These are phyloP conservation scores for Apodemus sylvaticus DNA, from an alignment of 2,113 vertebrate species.

Conservation along the genomic window DNA sequence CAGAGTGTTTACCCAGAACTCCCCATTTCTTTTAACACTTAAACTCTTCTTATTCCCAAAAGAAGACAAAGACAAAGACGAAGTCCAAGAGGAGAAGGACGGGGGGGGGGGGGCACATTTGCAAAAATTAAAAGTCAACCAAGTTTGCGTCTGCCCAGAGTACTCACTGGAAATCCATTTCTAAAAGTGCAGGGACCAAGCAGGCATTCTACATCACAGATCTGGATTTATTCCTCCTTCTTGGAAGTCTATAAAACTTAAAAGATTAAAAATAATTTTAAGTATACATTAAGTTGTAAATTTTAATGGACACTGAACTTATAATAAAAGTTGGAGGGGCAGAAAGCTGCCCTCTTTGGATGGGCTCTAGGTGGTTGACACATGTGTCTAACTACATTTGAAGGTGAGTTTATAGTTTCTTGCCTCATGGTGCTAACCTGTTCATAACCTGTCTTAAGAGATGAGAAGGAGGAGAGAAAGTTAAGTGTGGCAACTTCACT, in stretches of 20 bases:
- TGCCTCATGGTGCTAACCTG: neutral
- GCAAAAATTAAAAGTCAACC: neutral
- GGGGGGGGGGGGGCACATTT: neutral
- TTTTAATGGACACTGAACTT: neutral
- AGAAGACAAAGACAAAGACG: neutral
- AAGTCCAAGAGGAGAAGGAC: neutral
- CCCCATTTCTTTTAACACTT: neutral
- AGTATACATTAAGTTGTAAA: neutral
- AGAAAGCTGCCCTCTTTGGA: neutral
- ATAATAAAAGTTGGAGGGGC: neutral
- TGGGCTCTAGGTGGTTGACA: neutral
- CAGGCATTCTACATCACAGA: neutral
- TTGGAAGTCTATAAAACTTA: neutral
- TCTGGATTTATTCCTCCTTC: neutral
- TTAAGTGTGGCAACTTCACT: neutral
- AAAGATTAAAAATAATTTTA: conserved; percentile 39
- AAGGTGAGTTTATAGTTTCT: neutral
- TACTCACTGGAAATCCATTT: neutral
- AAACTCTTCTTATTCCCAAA: neutral
- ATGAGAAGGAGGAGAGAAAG: neutral
- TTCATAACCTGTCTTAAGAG: neutral
- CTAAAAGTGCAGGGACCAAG: neutral
- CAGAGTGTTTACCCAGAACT: neutral
- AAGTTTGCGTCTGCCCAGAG: neutral
- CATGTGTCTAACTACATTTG: neutral